Evolutionary conservation across 2,797 vertebrate genomes (phyloP), one percentile per base, ranked within the genome.

Genomic region (Chiloscyllium punctatum): DNA sequence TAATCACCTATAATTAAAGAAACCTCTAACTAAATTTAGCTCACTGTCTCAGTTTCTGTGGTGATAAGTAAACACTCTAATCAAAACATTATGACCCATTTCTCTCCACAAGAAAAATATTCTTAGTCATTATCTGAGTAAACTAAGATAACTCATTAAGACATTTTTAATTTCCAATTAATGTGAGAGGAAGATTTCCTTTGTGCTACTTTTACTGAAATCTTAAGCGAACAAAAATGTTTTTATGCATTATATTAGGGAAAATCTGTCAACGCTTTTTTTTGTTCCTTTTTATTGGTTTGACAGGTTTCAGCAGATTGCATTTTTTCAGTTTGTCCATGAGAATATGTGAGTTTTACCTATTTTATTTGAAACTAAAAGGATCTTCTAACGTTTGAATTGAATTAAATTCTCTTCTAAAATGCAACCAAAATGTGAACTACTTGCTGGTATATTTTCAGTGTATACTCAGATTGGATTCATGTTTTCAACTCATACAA

Each of bases 1-100:
- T 97, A 97, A 97, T 98, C 98, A 98, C 98, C 98, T 98, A 98
- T 97, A 98, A 98, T 98, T 98, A 98, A 98, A 98, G 97, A 97
- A 98, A 98, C 97, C 97, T 98, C 98, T 97, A 97, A 97, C 97
- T 97, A 96, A 97, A 97, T 97, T 97, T 97, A 97, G 97, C 98
- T 98, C 97, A 98, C 97, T 96, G 96, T 98, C 98, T 97, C 97
- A 98, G 97, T 96, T 95, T 97, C 96, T 96, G 69, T 95, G 53
- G 94, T 53, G 72, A 69, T 69, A 92, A 92, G 62, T 92, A 92
- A 92, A 92, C 88, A 68, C 57, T 37, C 88, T 92, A 92, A 66
- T 92, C 88, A 92, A 68, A 62, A 92, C 62, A 66, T 92, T 66
- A 92, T 92, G n/a, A 92, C 16, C 66, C 66, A 92, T 92, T 92